Conservation (phyloP, 2,888 invertebrate genomes). For the Cheiracanthium punctorium region DNA sequence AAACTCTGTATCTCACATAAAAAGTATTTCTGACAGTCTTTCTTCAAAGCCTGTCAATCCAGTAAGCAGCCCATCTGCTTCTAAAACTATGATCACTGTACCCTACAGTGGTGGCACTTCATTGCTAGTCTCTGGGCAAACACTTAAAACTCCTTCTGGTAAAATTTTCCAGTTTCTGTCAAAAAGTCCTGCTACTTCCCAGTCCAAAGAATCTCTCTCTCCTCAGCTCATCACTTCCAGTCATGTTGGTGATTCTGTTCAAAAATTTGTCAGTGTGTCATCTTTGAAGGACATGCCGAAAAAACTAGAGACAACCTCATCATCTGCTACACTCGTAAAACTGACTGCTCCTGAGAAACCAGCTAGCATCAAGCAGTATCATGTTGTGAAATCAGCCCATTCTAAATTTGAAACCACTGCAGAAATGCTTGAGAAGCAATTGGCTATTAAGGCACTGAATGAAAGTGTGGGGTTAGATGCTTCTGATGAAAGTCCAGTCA, state of each 20-base stretch:
- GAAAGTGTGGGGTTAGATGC: slow-evolving; percentile 31
- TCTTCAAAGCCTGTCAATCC: neutral
- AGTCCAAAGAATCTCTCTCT: neutral
- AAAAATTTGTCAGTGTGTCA: slow-evolving; percentile 26
- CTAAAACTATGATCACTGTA: slow-evolving; percentile 53
- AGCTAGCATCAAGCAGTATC: slow-evolving; percentile 11
- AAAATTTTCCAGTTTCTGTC: slow-evolving; percentile 52
- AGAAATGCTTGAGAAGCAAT: slow-evolving; percentile 54
- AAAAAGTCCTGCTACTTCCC: neutral
- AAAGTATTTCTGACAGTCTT: slow-evolving; percentile 34
- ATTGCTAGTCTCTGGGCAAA: slow-evolving; percentile 42
- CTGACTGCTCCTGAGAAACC: slow-evolving; percentile 3
- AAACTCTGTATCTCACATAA: slow-evolving; percentile 22
- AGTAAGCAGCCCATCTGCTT: slow-evolving; percentile 9
- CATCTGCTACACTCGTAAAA: slow-evolving; percentile 43
- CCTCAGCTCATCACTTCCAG: neutral
- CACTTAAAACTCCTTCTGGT: slow-evolving; percentile 18
- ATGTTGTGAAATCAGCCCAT: slow-evolving; percentile 47
- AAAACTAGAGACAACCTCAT: neutral
- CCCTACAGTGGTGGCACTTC: slow-evolving; percentile 36
- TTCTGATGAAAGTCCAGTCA: neutral
- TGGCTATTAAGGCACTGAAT: slow-evolving; percentile 54
- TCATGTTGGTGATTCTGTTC: neutral
- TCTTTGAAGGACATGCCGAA: neutral
- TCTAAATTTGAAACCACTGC: slow-evolving; percentile 46